Conservation (phyloP, 2,797 vertebrate genomes). For the Falco biarmicus region DNA sequence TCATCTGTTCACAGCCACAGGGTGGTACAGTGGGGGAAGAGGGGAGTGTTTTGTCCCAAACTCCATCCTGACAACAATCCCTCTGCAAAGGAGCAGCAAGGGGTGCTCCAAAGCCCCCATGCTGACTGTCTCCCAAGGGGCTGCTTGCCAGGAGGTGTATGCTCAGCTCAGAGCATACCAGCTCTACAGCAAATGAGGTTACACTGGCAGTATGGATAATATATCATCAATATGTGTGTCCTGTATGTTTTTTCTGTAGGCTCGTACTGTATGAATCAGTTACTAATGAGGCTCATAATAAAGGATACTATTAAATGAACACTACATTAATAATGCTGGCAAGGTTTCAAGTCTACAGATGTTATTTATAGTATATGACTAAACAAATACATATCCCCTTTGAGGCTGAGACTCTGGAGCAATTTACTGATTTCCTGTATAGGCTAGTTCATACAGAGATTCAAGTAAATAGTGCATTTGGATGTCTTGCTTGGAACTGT, state of each 20-base stretch:
- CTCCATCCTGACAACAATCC: not conserved
- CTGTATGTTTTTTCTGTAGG: not conserved
- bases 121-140: not conserved
- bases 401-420: slow-evolving; percentile 53
- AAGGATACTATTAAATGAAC: slow-evolving; percentile 7
- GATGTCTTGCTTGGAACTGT: not conserved
- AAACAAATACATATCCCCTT: slow-evolving; percentile 45
- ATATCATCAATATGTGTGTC: not conserved
- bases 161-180: not conserved
- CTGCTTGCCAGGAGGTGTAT: not conserved
- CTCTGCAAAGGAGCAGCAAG: not conserved
- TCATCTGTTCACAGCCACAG: not conserved
- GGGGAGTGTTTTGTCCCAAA: not conserved
- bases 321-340: slow-evolving; percentile 43
- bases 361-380: slow-evolving; percentile 68
- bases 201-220: accelerated
- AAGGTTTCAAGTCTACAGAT: slow-evolving; percentile 28
- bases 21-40: not conserved
- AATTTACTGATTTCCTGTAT: slow-evolving; percentile 68
- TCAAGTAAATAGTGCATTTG: slow-evolving; percentile 30
- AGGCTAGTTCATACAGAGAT: slow-evolving; percentile 17
- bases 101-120: not conserved
- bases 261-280: not conserved
- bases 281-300: slow-evolving; percentile 9
- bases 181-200: not conserved